Percentiles rank a stretch among this genome's conserved stretches.
These are phyloP conservation scores for Propithecus coquereli DNA, from an alignment of 2,113 vertebrate species.

Conservation along the genomic window DNA sequence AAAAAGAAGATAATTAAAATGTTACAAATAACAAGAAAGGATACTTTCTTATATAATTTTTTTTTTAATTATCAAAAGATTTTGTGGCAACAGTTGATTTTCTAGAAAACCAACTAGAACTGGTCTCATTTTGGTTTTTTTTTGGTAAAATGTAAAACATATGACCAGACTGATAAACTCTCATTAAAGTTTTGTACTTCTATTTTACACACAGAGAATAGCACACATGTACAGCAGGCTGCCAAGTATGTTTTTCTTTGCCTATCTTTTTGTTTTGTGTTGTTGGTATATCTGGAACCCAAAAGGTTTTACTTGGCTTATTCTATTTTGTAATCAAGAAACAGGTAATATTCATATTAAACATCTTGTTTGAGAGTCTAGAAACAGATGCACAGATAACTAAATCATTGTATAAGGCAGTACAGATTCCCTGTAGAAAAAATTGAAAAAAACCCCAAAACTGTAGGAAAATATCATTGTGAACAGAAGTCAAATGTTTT, in stretches of 20 bases:
- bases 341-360: neutral
- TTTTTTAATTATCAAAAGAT: neutral
- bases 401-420: neutral
- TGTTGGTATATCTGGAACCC: neutral
- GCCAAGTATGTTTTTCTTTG: neutral
- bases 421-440: neutral
- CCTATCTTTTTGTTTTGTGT: neutral
- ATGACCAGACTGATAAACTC: neutral
- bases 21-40: neutral
- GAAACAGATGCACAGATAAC: neutral
- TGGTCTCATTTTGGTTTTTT: neutral
- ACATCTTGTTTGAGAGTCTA: neutral
- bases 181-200: neutral
- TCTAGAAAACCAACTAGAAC: neutral
- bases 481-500: neutral
- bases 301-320: neutral
- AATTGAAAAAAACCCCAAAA: neutral
- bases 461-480: neutral
- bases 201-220: neutral
- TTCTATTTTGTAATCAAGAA: neutral
- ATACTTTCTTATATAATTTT: neutral
- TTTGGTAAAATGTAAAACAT: neutral
- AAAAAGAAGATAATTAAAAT: neutral
- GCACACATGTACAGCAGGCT: neutral
- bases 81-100: neutral